Base-by-base conservation (phyloP, 2,888 invertebrate genomes). In the Synanthedon andrenaeformis region DNA sequence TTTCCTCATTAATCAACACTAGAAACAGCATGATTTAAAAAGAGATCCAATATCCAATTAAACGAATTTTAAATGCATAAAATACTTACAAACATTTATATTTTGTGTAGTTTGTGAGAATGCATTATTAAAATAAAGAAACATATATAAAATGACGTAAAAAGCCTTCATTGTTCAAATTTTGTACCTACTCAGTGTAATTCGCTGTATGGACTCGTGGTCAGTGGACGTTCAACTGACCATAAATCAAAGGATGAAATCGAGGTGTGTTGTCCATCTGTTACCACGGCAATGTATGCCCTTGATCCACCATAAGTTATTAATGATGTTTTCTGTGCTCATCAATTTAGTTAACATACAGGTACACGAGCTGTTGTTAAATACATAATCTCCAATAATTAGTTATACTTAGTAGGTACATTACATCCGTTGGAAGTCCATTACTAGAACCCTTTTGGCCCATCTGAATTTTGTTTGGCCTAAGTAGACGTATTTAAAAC, bases 1-100 rank as follows among this genome's bases (percentile, higher is more conserved):
- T 91, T 68, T 92, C 92, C 74, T 94, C 94, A 67, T 93, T 94
- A 52, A 94, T 90, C 65, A 91, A 90, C 70, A 94, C 94, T 93
- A 72, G 51, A 77, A 79, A 35, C 35, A 35, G 10, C 23, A 19
- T 5, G 10, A 5, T 49, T 51, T 14, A 4, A 51, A 51, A 41
- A 13, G 2, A 51, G 4, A 51, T 56, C 55, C 54, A 51, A 51
- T 49, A 58, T 54, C 55, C 50, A 23, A 1, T 54, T 50, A 35
- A 55, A 49, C 23, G 55, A 58, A 57, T 60, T 60, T 57, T 49
- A 57, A 35, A 35, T 10, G 8, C 3, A 1, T 5, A 35, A 61
- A 59, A 53, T 72, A 92, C 92, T 91, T 89, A 92, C 92, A 88
- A 66, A 92, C 91, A 71, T 92, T 92, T 57, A 92, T 91, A 72